Percentiles rank a stretch among this genome's conserved stretches.
Conservation (phyloP, 2,113 vertebrate genomes). For the Varanus salvator region DNA sequence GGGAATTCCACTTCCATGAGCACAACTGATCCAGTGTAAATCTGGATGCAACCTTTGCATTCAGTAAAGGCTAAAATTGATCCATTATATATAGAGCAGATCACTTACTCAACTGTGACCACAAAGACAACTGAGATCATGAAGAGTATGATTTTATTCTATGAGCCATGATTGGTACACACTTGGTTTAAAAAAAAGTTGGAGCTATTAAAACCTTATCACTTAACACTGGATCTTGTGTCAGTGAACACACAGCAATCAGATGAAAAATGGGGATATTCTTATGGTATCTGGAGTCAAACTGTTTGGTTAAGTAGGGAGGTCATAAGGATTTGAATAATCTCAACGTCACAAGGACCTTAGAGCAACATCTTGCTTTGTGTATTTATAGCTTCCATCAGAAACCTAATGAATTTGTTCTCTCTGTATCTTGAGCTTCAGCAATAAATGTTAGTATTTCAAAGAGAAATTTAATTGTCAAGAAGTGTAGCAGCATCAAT, state of each 20-base stretch:
- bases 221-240: neutral
- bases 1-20: no score
- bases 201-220: neutral
- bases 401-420: neutral
- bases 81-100: neutral
- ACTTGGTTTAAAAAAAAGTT: neutral
- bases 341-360: neutral
- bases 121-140: neutral
- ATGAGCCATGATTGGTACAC: no score
- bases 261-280: neutral
- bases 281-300: neutral
- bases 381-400: constrained; percentile 35
- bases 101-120: neutral
- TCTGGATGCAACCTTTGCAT: neutral
- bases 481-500: constrained; percentile 20
- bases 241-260: neutral
- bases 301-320: neutral
- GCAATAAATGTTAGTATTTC: neutral
- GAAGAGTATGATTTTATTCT: neutral
- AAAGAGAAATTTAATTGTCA: constrained; percentile 11
- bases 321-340: neutral
- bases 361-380: neutral
- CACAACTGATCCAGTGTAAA: no score
- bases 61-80: neutral
- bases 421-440: constrained; percentile 8